Base-by-base conservation (phyloP, 2,797 vertebrate species). In the Sebastes cheni region DNA sequence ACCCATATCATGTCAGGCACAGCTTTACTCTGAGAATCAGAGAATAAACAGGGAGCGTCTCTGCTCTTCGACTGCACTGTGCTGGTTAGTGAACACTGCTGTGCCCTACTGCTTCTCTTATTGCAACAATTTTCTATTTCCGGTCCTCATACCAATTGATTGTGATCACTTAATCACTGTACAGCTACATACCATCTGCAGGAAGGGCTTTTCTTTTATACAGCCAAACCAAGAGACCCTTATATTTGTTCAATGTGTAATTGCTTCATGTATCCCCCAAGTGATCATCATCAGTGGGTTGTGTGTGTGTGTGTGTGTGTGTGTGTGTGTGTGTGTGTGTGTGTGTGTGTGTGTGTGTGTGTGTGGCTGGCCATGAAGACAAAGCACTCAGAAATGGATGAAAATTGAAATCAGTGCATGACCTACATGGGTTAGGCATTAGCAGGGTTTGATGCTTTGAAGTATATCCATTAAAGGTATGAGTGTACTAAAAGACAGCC, bases 161-260 rank as follows among this genome's bases (percentile, higher is more conserved):
- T 30, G 13, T 14, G 50, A 74, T 66, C 54, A 36, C 54, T 12
- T 9, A 46, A 56, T 62, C 30, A 25, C 25, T 52, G 65, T 2
- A 20, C 27, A 77, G 83, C 56, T n/a, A 11, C 58, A 8, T 14
- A 6, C n/a, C 13, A 23, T 77, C 62, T 32, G 25, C 36, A 77
- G 52, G 13, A 77, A 75, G 59, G 30, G 27, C 54, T 20, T 65
- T 39, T 36, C 55, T 88, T 69, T 72, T 32, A 77, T 54, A 5
- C 5, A 18, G 10, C 66, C 29, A 8, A 46, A 70, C 18, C 13
- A 56, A 60, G 25, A 59, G 55, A 65, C 5, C 23, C 29, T 62
- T 56, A 14, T 18, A 9, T 65, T 52, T 34, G 22, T 69, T 67
- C 20, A 4, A 12, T 18, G 25, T 65, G 64, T 22, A 36, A 70